Evolutionary conservation across 1,140 invertebrate species (phyloP).

Genomic region (Ips typographus): DNA sequence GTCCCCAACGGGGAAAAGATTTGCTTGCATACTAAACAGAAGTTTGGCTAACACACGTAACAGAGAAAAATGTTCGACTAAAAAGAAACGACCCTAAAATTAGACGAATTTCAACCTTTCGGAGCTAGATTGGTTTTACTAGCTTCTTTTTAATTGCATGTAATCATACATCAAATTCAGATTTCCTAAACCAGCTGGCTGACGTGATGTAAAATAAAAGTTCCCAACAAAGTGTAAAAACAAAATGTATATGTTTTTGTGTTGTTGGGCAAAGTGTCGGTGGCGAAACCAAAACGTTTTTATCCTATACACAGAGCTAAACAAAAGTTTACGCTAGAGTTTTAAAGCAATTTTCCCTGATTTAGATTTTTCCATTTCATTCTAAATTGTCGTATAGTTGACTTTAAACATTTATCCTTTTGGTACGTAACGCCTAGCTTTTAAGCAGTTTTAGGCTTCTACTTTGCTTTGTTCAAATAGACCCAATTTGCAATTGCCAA

Average conservation of each 20-base stretch:
- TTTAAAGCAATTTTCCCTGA: constrained; percentile 29
- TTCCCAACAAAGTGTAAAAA: constrained; percentile 16
- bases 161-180: background rate
- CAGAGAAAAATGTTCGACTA: constrained; percentile 20
- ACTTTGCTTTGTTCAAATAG: background rate
- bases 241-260: constrained; percentile 15
- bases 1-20: constrained; percentile 46
- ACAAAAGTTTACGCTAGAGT: constrained; percentile 18
- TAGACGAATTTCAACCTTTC: background rate
- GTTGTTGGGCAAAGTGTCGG: constrained; percentile 19
- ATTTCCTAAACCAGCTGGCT: background rate
- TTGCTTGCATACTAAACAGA: constrained; percentile 47
- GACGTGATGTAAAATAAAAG: constrained; percentile 3
- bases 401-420: constrained; percentile 23
- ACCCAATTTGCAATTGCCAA: constrained; percentile 3
- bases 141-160: too few species aligned
- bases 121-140: background rate
- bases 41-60: constrained; percentile 35
- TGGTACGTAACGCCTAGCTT: constrained; percentile 6
- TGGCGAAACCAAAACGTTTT: constrained; percentile 19
- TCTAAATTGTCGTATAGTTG: constrained; percentile 15
- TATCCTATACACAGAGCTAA: constrained; percentile 12
- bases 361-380: constrained; percentile 24
- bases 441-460: constrained; percentile 8
- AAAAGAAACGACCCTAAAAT: constrained; percentile 7